A percentile compares a stretch with the other conserved stretches of the same genome.
Conservation (phyloP, 2,888 invertebrate species). For the Schizaphis graminum region DNA sequence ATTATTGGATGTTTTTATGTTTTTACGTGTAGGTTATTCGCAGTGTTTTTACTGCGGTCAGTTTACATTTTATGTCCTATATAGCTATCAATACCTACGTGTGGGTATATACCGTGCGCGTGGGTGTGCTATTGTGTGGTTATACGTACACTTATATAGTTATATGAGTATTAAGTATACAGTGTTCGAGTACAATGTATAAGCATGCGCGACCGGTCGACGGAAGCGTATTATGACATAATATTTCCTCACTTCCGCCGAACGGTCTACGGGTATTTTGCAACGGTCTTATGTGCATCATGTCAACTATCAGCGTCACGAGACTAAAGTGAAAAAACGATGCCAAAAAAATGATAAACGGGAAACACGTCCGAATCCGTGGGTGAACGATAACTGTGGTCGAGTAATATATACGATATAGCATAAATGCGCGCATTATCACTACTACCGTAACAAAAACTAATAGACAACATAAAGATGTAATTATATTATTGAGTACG, state of each 20-base stretch:
- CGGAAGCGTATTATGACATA: background rate
- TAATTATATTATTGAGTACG: background rate
- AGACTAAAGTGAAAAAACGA: background rate
- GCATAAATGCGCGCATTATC: too few relatives aligned
- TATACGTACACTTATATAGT: background rate
- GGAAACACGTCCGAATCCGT: too few relatives aligned
- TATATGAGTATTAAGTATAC: background rate
- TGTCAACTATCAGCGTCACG: background rate
- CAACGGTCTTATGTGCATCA: background rate
- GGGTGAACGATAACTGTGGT: too few relatives aligned
- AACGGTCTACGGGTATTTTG: background rate
- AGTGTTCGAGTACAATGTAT: background rate
- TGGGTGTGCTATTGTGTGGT: background rate
- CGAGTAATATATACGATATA: too few relatives aligned
- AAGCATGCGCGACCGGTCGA: background rate
- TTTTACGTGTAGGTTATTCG: background rate
- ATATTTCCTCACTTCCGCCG: background rate
- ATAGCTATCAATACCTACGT: background rate
- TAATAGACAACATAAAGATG: background rate
- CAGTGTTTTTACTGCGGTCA: background rate
- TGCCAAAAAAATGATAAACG: background rate
- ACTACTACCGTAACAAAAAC: background rate
- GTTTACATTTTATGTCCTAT: background rate
- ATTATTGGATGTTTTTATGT: slow-evolving; percentile 10
- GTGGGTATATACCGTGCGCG: background rate